A percentile compares a stretch with the other conserved stretches of the same genome.
These are phyloP conservation scores for Hirtodrosophila trivittata DNA, from an alignment of 2,888 invertebrate species.

Conservation along the genomic window DNA sequence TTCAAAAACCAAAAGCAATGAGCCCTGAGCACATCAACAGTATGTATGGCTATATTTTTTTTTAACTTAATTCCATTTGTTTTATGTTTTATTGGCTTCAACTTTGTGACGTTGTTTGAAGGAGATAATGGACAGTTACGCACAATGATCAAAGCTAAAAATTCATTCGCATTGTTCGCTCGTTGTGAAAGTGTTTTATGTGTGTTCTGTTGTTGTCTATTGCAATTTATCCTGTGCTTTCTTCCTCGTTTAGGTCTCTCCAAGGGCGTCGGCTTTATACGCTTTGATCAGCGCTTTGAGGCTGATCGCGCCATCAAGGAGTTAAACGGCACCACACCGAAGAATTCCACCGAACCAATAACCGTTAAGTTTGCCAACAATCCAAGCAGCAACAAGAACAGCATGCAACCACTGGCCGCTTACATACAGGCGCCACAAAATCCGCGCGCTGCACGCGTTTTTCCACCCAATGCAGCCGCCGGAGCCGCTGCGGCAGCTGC, in stretches of 20 bases:
- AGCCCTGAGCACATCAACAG: slow-evolving; percentile 31
- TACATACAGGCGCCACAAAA: slow-evolving; percentile 92
- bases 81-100: slow-evolving; percentile 1
- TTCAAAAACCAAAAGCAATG: slow-evolving; percentile 32
- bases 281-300: slow-evolving; percentile 96
- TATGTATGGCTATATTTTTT: slow-evolving; percentile 34
- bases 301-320: slow-evolving; percentile 96
- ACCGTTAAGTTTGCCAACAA: slow-evolving; percentile 98
- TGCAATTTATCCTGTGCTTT: neutral
- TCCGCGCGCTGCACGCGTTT: slow-evolving; percentile 88
- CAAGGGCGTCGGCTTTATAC: slow-evolving; percentile 97
- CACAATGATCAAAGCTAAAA: slow-evolving; percentile 4
- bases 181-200: slow-evolving; percentile 13
- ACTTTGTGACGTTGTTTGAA: slow-evolving; percentile 10
- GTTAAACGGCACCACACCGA: slow-evolving; percentile 94
- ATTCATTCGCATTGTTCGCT: slow-evolving; percentile 19
- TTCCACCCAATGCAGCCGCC: slow-evolving; percentile 88
- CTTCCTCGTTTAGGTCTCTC: slow-evolving; percentile 88
- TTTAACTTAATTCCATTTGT: neutral
- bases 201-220: neutral
- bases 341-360: slow-evolving; percentile 94
- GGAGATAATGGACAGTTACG: neutral
- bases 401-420: slow-evolving; percentile 91
- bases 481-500: slow-evolving; percentile 82
- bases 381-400: slow-evolving; percentile 94